These are phyloP conservation scores for Platerodrilus igneus DNA, from an alignment of 2,888 invertebrate genomes.

Conservation along the genomic window DNA sequence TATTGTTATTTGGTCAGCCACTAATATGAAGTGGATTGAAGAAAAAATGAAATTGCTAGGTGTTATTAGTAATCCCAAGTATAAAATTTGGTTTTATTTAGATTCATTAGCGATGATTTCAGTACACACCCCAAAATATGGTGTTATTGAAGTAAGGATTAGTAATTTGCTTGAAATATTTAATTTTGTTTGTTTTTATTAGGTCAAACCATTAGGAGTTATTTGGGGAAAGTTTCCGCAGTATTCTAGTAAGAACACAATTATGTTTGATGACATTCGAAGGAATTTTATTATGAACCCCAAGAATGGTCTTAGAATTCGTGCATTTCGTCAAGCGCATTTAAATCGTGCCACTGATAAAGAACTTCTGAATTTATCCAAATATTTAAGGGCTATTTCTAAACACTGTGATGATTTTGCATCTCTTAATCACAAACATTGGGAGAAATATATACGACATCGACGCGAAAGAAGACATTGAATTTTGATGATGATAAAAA, in stretches of 20 bases:
- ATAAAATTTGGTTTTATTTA: constrained; percentile 88
- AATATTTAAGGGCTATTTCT: constrained; percentile 80
- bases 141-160: constrained; percentile 77
- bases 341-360: constrained; percentile 77
- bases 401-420: constrained; percentile 76
- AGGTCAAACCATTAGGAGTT: constrained; percentile 92
- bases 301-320: constrained; percentile 84
- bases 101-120: constrained; percentile 95
- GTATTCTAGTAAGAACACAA: constrained; percentile 86
- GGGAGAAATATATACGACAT: constrained; percentile 68
- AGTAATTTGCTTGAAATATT: constrained; percentile 1
- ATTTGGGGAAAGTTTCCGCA: constrained; percentile 95
- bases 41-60: constrained; percentile 94
- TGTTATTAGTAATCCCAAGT: constrained; percentile 73
- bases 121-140: constrained; percentile 84
- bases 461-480: constrained; percentile 7
- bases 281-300: constrained; percentile 98
- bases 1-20: constrained; percentile 98
- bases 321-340: constrained; percentile 88
- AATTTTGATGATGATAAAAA: too few species aligned
- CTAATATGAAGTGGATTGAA: constrained; percentile 97
- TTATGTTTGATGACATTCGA: constrained; percentile 96
- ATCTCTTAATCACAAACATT: constrained; percentile 80
- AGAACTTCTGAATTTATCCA: constrained; percentile 75
- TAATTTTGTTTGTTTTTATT: constrained; percentile 26